Percentiles rank a stretch among this genome's conserved stretches.
Conservation (phyloP, 2,113 vertebrate species). For the Peucedramus taeniatus region DNA sequence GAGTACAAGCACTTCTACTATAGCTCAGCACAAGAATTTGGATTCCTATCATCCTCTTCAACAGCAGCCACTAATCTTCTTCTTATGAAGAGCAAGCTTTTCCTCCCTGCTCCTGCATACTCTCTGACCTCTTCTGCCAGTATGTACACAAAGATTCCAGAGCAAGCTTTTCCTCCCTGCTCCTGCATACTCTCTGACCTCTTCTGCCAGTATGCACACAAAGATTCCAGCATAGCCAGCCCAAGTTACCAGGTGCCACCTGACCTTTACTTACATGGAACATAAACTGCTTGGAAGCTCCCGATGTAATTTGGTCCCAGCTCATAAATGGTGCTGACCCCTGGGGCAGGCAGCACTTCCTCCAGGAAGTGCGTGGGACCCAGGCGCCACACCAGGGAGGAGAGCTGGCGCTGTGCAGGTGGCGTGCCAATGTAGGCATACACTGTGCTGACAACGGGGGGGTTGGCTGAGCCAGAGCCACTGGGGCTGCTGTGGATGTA, state of each 20-base stretch:
- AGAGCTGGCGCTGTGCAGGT: constrained; percentile 89
- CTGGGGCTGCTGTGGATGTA: constrained; percentile 92
- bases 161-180: neutral
- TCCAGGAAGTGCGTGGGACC: constrained; percentile 95
- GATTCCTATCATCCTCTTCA: neutral
- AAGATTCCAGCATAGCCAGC: neutral
- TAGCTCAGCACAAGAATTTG: neutral
- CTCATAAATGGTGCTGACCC: constrained; percentile 86
- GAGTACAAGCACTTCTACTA: neutral
- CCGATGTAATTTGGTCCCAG: constrained; percentile 92
- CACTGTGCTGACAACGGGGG: constrained; percentile 92
- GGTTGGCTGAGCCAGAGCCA: constrained; percentile 89
- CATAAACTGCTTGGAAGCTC: constrained; percentile 92
- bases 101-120: neutral
- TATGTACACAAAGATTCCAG: too few relatives aligned
- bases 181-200: neutral
- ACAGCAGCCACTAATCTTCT: neutral
- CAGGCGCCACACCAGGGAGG: constrained; percentile 90
- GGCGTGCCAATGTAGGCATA: constrained; percentile 91
- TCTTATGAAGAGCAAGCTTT: neutral
- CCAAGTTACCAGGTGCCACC: neutral
- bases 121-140: too few relatives aligned
- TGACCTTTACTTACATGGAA: constrained; percentile 83
- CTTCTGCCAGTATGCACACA: accelerated
- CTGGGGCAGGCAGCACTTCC: constrained; percentile 88